Conservation (phyloP, 2,113 vertebrate species). For the Rattus rattus region DNA sequence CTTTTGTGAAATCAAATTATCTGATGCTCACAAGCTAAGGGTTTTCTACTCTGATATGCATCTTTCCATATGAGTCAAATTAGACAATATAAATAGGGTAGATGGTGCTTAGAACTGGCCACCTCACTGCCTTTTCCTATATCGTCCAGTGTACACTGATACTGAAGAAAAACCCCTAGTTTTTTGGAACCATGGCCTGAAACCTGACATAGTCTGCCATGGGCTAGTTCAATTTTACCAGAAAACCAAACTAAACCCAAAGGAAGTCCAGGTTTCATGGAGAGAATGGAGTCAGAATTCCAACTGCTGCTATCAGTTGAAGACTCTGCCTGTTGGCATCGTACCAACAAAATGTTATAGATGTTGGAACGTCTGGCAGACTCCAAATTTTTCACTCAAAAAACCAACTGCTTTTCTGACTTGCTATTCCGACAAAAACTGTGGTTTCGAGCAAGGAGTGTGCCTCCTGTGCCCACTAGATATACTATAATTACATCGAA, state of each 20-base stretch:
- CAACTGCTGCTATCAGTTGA: background rate
- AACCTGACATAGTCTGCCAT: background rate
- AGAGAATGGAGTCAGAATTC: background rate
- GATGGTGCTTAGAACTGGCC: background rate
- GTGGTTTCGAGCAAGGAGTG: background rate
- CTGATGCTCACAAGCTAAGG: background rate
- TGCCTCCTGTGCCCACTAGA: background rate
- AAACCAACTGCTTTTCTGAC: background rate
- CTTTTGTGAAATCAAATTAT: slow-evolving; percentile 46
- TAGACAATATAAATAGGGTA: background rate
- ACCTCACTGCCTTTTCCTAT: background rate
- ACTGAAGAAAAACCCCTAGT: background rate
- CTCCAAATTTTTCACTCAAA: background rate
- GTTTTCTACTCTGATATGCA: background rate
- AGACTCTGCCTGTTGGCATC: background rate
- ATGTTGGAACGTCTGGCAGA: background rate
- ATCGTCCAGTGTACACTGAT: background rate
- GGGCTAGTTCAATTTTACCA: background rate
- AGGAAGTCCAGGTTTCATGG: background rate
- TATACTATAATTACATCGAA: background rate
- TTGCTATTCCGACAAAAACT: background rate
- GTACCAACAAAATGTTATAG: background rate
- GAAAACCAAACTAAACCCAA: background rate
- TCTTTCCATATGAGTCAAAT: background rate
- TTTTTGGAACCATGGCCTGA: background rate